Conservation (phyloP, 35 echinoderm and acorn worm species). For the Hemicentrotus pulcherrimus region DNA sequence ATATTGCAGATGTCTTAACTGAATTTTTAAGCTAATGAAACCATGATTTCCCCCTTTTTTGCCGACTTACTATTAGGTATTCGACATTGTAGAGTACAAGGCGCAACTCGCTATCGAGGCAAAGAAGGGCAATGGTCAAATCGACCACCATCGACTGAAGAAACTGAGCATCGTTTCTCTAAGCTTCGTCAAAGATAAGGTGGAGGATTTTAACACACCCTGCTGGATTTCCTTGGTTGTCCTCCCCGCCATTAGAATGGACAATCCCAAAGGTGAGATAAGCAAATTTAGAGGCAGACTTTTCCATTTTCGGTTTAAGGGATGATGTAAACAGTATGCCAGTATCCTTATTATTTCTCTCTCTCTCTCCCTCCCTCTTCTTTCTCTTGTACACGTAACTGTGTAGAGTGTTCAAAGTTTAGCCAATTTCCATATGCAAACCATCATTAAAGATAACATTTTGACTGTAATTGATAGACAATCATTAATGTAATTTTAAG, state of each 20-base stretch:
- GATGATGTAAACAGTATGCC: neutral
- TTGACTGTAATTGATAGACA: too few species aligned
- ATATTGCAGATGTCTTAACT: too few species aligned
- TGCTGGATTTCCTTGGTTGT: constrained; percentile 89
- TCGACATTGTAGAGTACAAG: constrained; percentile 90
- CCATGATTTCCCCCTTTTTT: too few species aligned
- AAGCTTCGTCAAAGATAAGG: constrained; percentile 89
- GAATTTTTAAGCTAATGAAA: too few species aligned
- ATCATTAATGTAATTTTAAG: too few species aligned
- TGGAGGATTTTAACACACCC: constrained; percentile 79
- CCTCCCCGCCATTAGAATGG: constrained; percentile 71
- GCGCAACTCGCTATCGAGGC: constrained; percentile 76
- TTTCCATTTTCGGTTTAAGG: neutral
- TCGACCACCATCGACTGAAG: constrained; percentile 62
- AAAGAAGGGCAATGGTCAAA: constrained; percentile 56
- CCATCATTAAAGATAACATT: too few species aligned
- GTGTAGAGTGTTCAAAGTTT: too few species aligned
- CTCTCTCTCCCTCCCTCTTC: too few species aligned
- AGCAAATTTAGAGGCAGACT: neutral
- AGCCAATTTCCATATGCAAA: too few species aligned
- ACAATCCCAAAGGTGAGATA: constrained; percentile 64
- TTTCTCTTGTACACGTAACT: too few species aligned
- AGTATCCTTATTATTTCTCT: too few species aligned
- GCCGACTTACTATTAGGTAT: constrained; percentile 58
- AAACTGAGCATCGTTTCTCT: constrained; percentile 73